Conservation (phyloP, 2,113 vertebrate genomes). For the Coracopsis vasa region DNA sequence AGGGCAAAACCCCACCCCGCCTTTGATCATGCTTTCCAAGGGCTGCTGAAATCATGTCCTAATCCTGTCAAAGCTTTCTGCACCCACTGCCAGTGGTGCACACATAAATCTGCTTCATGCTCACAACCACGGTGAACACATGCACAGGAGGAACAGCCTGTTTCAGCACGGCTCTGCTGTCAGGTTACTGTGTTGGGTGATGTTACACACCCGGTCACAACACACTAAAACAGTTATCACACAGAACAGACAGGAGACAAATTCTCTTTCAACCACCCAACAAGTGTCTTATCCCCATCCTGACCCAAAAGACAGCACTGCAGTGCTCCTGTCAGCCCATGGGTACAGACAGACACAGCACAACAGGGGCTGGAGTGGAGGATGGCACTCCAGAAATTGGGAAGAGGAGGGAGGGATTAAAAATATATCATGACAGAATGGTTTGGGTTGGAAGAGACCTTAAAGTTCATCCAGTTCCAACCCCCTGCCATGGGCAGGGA, state of each 20-base stretch:
- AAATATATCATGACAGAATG: not conserved
- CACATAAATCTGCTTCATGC: not conserved
- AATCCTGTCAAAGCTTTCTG: not conserved
- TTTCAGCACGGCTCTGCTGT: not conserved
- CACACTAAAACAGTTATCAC: not conserved
- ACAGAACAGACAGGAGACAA: not conserved
- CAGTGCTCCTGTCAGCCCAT: not conserved
- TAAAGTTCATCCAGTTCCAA: not conserved
- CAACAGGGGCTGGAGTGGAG: fast-evolving
- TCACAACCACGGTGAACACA: not conserved
- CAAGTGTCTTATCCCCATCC: not conserved
- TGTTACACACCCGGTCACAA: not conserved
- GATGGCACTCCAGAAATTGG: not conserved
- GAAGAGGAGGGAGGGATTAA: not conserved
- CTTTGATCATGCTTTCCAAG: not conserved
- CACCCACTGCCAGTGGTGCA: not conserved
- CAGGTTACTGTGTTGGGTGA: not conserved
- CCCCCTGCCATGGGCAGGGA: not conserved
- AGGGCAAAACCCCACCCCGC: not conserved
- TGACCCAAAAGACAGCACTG: not conserved
- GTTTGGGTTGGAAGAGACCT: not conserved
- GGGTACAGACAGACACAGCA: fast-evolving
- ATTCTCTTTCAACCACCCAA: not conserved
- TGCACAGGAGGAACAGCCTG: not conserved
- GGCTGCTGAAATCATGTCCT: not conserved